These are phyloP conservation scores for Drosophila borborema DNA, from an alignment of 2,888 invertebrate genomes.

Conservation along the genomic window DNA sequence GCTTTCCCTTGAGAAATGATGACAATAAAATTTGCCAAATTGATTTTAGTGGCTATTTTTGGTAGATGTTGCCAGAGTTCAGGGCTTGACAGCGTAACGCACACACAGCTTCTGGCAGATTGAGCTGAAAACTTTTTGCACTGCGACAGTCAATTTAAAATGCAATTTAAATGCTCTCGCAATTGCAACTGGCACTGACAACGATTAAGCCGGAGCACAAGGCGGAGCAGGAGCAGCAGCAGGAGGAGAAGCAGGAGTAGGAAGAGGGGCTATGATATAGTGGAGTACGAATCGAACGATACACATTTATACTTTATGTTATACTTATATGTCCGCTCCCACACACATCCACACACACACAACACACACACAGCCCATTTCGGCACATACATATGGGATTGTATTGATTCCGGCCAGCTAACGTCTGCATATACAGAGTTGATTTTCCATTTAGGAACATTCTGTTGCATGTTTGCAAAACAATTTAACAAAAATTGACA, in stretches of 20 bases:
- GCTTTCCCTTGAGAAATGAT: slow-evolving; percentile 34
- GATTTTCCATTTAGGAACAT: slow-evolving; percentile 10
- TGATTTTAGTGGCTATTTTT: slow-evolving; percentile 61
- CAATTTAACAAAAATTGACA: slow-evolving; percentile 64
- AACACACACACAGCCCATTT: slow-evolving; percentile 15
- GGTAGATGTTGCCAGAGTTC: slow-evolving; percentile 52
- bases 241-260: not conserved
- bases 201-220: not conserved
- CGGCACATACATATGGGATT: not conserved
- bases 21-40: slow-evolving; percentile 69
- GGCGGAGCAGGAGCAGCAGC: no score
- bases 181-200: slow-evolving; percentile 38
- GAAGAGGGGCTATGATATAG: slow-evolving; percentile 11
- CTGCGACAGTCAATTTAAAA: slow-evolving; percentile 65
- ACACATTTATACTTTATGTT: not conserved
- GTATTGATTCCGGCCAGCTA: not conserved
- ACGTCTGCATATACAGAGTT: not conserved
- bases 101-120: slow-evolving; percentile 9
- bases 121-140: slow-evolving; percentile 27
- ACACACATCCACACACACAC: slow-evolving; percentile 4
- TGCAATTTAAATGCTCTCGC: slow-evolving; percentile 65
- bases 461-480: slow-evolving; percentile 50
- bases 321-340: not conserved
- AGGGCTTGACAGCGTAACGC: slow-evolving; percentile 17
- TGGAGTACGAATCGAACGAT: slow-evolving; percentile 10